Evolutionary conservation across 2,888 invertebrate genomes (phyloP).

Genomic region (Lasioglossum leucozonium): DNA sequence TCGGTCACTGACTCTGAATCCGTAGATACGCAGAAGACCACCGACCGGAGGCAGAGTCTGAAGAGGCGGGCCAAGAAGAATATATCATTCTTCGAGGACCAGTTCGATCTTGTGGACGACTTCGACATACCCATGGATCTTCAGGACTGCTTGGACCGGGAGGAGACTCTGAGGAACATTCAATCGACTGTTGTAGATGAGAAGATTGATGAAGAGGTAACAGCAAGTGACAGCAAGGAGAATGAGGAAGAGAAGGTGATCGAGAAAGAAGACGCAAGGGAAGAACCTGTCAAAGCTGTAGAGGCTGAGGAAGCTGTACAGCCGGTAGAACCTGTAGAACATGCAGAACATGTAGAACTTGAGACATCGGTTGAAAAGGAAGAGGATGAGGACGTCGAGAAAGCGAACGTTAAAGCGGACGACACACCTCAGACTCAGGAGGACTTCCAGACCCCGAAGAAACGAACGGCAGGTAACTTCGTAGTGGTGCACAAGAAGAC

Average conservation of each 20-base stretch:
- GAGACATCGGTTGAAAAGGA: not conserved
- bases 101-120: constrained; percentile 63
- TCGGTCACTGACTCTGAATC: constrained; percentile 56
- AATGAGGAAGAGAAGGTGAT: not conserved
- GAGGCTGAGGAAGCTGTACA: not conserved
- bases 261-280: not conserved
- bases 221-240: not conserved
- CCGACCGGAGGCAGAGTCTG: constrained; percentile 41
- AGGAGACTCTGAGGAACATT: constrained; percentile 11
- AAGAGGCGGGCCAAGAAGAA: constrained; percentile 65
- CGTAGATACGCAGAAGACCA: constrained; percentile 34
- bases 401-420: not conserved
- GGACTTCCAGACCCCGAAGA: constrained; percentile 75
- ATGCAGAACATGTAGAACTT: not conserved
- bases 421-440: constrained; percentile 27
- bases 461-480: constrained; percentile 78
- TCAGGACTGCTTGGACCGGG: constrained; percentile 22
- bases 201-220: not conserved
- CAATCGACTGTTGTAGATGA: not conserved
- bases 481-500: constrained; percentile 81
- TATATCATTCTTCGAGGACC: constrained; percentile 64
- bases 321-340: not conserved
- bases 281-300: not conserved
- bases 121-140: constrained; percentile 58
- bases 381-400: constrained; percentile 5